Conservation (phyloP, 2,113 vertebrate genomes). For the Ondatra zibethicus region DNA sequence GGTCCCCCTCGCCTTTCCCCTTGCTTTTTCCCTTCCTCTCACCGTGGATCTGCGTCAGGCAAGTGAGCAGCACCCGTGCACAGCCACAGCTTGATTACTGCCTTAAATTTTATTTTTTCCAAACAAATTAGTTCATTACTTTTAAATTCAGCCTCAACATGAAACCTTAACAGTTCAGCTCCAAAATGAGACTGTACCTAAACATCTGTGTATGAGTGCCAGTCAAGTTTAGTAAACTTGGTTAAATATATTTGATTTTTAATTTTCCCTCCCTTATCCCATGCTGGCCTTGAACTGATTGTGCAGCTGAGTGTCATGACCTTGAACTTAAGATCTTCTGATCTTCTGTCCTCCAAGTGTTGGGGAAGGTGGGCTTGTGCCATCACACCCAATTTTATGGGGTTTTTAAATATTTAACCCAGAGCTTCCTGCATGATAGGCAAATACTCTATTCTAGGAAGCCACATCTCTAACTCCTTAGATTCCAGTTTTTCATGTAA, state of each 20-base stretch:
- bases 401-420: too few species aligned
- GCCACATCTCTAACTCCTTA: background rate
- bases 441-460: background rate
- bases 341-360: background rate
- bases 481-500: background rate
- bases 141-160: background rate
- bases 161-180: background rate
- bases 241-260: constrained; percentile 24
- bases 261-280: too few species aligned
- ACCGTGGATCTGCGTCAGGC: background rate
- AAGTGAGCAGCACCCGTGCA: fast-evolving
- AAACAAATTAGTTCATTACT: background rate
- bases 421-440: background rate
- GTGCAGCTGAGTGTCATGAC: background rate
- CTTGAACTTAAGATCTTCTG: background rate
- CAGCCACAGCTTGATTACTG: background rate
- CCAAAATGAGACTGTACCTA: background rate
- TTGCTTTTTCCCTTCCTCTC: background rate
- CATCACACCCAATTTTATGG: too few species aligned
- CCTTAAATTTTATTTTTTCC: background rate
- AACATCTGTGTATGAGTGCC: background rate
- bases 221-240: background rate
- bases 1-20: background rate
- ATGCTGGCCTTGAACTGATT: background rate
- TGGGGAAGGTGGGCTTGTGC: background rate